Conservation (phyloP, 2,797 vertebrate species). For the Todus mexicanus region DNA sequence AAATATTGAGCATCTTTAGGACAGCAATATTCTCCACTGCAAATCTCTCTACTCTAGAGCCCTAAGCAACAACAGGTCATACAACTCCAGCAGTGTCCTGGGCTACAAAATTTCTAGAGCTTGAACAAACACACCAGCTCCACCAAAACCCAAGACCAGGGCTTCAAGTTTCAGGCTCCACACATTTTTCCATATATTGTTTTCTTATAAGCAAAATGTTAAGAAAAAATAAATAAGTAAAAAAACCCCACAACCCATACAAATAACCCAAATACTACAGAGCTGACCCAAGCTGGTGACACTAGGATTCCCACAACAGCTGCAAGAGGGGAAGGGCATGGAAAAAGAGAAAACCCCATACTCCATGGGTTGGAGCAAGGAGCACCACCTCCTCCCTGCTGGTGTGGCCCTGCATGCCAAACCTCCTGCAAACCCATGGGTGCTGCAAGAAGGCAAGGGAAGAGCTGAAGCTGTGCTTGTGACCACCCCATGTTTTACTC, state of each 20-base stretch:
- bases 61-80: not conserved
- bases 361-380: not conserved
- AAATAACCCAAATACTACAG: not conserved
- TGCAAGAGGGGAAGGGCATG: not conserved
- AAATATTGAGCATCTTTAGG: not conserved
- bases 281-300: not conserved
- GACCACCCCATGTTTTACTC: not conserved
- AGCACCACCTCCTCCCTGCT: not conserved
- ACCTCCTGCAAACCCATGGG: fast-evolving
- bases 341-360: not conserved
- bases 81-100: not conserved
- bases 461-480: not conserved
- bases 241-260: not conserved
- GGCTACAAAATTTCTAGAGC: not conserved
- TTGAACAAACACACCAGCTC: not conserved
- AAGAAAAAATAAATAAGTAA: not conserved
- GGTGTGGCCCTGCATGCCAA: fast-evolving
- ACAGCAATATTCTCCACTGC: not conserved
- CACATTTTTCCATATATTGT: not conserved
- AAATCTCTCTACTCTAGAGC: not conserved
- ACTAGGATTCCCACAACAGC: not conserved
- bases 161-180: not conserved
- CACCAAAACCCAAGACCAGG: not conserved
- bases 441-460: not conserved
- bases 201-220: not conserved